Evolutionary conservation across 1,140 invertebrate species (phyloP).

Genomic region (Saccostrea glomerata): DNA sequence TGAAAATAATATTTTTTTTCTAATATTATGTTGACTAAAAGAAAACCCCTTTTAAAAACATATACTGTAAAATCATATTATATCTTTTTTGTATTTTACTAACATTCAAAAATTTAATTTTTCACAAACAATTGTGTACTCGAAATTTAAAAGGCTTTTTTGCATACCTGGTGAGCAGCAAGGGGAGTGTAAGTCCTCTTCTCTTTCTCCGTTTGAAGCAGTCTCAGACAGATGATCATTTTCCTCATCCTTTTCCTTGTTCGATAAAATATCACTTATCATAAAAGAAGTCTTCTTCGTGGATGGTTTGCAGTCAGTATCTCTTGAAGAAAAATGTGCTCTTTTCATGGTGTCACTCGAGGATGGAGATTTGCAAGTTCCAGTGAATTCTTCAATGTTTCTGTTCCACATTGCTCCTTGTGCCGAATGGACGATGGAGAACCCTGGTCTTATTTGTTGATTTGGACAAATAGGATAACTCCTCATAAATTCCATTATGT

Average conservation of each 20-base stretch:
- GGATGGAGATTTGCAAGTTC: background rate
- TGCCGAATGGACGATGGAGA: background rate
- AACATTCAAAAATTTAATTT: too few species aligned
- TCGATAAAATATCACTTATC: slow-evolving; percentile 17
- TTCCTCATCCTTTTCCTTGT: background rate
- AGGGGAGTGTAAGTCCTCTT: background rate
- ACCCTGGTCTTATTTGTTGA: background rate
- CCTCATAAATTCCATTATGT: background rate
- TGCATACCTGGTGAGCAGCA: background rate
- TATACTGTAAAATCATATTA: too few species aligned
- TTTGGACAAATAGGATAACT: background rate
- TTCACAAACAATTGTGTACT: too few species aligned
- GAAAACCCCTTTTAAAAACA: too few species aligned
- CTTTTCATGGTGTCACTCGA: background rate
- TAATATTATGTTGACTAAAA: too few species aligned
- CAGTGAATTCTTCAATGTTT: slow-evolving; percentile 16
- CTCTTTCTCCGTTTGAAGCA: background rate
- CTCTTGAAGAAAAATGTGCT: background rate
- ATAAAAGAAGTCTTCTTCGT: slow-evolving; percentile 19
- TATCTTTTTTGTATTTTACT: too few species aligned
- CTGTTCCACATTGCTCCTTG: slow-evolving; percentile 1
- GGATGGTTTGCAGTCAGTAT: background rate
- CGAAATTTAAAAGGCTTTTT: background rate
- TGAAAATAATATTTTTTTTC: too few species aligned
- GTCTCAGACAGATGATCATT: background rate